Conservation (phyloP, 2,888 invertebrate genomes). For the Eulithis testata region DNA sequence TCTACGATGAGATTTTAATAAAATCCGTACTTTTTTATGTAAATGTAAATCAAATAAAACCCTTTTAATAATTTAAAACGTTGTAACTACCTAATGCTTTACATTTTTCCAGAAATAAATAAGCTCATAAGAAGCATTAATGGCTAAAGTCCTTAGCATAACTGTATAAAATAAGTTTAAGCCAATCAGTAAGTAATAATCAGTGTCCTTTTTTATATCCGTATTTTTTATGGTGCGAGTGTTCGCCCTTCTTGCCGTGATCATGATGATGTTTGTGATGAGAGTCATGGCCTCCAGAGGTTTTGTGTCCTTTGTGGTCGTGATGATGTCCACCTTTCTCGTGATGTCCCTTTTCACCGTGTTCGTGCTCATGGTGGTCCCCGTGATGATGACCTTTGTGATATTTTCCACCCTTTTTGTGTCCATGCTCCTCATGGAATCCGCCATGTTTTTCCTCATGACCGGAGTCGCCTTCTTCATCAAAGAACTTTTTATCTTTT, state of each 20-base stretch:
- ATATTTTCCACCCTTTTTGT: conserved; percentile 92
- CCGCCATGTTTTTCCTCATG: conserved; percentile 93
- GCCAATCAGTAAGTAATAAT: conserved; percentile 30
- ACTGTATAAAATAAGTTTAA: conserved; percentile 15
- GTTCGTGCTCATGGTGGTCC: conserved; percentile 90
- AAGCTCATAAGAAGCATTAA: conserved; percentile 39
- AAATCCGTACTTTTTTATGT: no score
- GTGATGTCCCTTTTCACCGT: conserved; percentile 92
- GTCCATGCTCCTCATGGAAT: conserved; percentile 91
- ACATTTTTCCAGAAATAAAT: conserved; percentile 48
- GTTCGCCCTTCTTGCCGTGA: conserved; percentile 91
- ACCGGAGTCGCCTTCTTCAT: conserved; percentile 92
- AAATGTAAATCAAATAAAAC: conserved; percentile 5
- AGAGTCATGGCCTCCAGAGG: conserved; percentile 90
- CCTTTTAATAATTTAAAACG: conserved; percentile 14
- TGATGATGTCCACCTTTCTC: conserved; percentile 92
- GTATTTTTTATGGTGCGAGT: conserved; percentile 92
- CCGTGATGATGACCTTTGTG: conserved; percentile 93
- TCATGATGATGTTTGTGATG: conserved; percentile 90
- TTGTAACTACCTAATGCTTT: neutral
- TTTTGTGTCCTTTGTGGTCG: conserved; percentile 92
- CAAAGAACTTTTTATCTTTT: conserved; percentile 94
- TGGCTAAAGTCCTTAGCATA: conserved; percentile 31
- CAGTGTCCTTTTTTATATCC: conserved; percentile 86
- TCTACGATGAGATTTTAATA: neutral